phyloP scores from a whole-genome alignment of 1,140 invertebrate genomes.

The Drosophila nebulosa region DNA sequence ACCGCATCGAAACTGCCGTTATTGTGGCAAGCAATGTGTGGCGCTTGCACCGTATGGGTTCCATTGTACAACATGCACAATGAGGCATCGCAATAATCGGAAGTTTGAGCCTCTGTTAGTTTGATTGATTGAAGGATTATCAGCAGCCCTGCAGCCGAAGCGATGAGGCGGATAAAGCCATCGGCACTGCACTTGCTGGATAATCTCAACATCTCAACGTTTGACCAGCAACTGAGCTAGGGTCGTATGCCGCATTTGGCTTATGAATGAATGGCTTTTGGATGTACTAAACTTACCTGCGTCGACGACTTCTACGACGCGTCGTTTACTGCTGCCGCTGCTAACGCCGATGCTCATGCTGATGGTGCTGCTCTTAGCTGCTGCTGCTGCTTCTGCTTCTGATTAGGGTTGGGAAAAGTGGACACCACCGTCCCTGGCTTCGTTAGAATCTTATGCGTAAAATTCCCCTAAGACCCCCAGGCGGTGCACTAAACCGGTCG shows the following conservation, averaged over 20 bases:
- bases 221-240: conserved; percentile 43
- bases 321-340: background rate
- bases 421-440: background rate
- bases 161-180: background rate
- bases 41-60: conserved; percentile 49
- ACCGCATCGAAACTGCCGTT: conserved; percentile 46
- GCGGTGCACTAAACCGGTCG: conserved; percentile 8
- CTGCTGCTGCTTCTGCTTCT: background rate
- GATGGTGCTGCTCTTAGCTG: background rate
- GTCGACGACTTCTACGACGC: background rate
- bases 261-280: conserved; percentile 42
- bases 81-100: conserved; percentile 35
- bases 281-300: background rate
- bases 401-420: background rate
- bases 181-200: conserved; percentile 48
- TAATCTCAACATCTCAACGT: conserved; percentile 52
- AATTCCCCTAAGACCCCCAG: background rate
- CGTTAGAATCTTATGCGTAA: conserved; percentile 3
- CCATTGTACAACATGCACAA: conserved; percentile 67
- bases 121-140: background rate
- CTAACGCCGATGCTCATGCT: background rate
- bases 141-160: conserved; percentile 43
- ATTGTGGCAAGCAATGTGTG: conserved; percentile 63
- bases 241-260: conserved; percentile 27
- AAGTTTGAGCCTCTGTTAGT: background rate